Conservation (phyloP, 2,888 invertebrate species). For the Parochlus steinenii region DNA sequence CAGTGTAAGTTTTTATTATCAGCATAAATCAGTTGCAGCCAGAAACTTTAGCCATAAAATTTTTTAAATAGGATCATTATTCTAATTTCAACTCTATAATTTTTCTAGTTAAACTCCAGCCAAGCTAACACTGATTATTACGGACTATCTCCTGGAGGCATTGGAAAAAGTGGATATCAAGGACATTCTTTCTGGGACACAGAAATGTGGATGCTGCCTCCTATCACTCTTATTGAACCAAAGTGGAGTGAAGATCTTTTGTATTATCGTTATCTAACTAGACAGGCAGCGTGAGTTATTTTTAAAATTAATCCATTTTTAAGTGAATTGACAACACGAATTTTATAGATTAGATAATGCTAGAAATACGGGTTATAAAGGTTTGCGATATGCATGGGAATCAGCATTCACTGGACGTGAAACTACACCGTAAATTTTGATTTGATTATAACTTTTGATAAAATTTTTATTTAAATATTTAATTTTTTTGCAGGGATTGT, state of each 20-base stretch:
- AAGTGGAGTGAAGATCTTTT: constrained; percentile 33
- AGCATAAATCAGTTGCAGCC: too few species aligned
- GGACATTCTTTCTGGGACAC: constrained; percentile 49
- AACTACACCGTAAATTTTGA: constrained; percentile 41
- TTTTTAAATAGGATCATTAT: not conserved
- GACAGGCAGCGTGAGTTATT: constrained; percentile 35
- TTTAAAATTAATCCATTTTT: too few species aligned
- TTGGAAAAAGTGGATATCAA: constrained; percentile 27
- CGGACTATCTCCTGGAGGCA: constrained; percentile 37
- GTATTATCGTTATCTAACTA: constrained; percentile 34
- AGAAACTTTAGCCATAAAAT: not conserved
- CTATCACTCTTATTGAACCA: constrained; percentile 35
- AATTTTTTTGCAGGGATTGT: too few species aligned
- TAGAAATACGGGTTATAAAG: constrained; percentile 33
- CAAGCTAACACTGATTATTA: constrained; percentile 32
- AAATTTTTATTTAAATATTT: too few species aligned
- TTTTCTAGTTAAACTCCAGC: constrained; percentile 28
- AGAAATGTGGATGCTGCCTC: constrained; percentile 45
- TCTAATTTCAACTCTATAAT: not conserved
- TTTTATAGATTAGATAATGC: too few species aligned
- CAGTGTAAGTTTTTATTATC: too few species aligned
- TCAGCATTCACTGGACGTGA: constrained; percentile 43
- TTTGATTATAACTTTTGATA: too few species aligned
- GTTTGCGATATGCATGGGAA: constrained; percentile 42
- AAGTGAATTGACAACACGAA: too few species aligned